Base-by-base conservation (phyloP, 2,888 invertebrate species). In the Andrena hattorfiana region DNA sequence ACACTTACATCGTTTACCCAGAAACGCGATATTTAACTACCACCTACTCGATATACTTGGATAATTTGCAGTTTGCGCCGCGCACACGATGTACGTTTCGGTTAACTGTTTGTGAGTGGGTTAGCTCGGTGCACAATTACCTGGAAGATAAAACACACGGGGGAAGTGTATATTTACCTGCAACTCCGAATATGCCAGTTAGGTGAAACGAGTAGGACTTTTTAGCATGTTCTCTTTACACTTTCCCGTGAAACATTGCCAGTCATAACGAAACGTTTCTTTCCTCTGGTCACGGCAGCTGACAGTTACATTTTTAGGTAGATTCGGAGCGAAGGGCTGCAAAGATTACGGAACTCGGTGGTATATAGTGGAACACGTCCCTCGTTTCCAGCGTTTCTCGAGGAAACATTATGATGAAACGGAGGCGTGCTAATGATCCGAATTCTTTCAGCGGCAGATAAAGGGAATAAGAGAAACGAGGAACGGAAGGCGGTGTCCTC, bases 11-110 rank as follows among this genome's bases (percentile, higher is more conserved):
- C 85, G 77, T 77, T 90, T 84, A 89, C 74, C 80, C 73, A 59
- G 56, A 68, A 82, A 83, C 83, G 74, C 63, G 88, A 84, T 89
- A 88, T 88, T 89, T 88, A 87, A 85, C 84, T 77, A 72, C 70
- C 62, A 72, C 84, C 74, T 77, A 83, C 79, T 78, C 84, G 77
- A 82, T 68, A 80, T 81, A 80, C 80, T 67, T 72, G 60, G 63
- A 73, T 63, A 66, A 70, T 66, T 82, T 69, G 63, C 71, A 76
- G 76, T 86, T 84, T 79, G 75, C 71, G 56, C 28, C 59, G 63
- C 28, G 60, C 73, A 70, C 66, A 54, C 56, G 62, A 66, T 60
- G 54, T 74, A 67, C 62, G 77, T 77, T 78, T 77, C 68, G n/a
- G 35, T 48, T 67, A 60, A 81, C 83, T 67, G 75, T 68, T 79